phyloP scores from a whole-genome alignment of 2,888 invertebrate genomes.

The Nineta flava region DNA sequence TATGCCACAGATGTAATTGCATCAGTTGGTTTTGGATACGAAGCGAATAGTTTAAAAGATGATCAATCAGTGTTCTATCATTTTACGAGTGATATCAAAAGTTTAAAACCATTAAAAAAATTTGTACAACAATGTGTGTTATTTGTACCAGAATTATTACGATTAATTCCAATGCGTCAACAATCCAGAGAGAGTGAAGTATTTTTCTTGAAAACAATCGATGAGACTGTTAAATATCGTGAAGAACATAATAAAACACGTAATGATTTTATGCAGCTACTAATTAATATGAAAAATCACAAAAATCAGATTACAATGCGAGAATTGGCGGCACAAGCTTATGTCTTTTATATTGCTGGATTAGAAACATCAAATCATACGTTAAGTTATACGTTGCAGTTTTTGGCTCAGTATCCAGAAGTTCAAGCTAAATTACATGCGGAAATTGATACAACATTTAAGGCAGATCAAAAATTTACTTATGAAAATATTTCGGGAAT shows the following conservation, averaged over 20 bases:
- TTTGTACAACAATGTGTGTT: neutral
- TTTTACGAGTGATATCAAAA: neutral
- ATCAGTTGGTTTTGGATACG: neutral
- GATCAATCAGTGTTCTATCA: neutral
- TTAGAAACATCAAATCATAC: constrained; percentile 34
- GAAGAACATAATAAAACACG: neutral
- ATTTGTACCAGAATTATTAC: neutral
- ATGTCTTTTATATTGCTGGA: constrained; percentile 34
- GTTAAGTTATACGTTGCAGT: constrained; percentile 28
- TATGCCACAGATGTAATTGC: neutral
- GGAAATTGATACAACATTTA: constrained; percentile 25
- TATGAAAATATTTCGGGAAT: constrained; percentile 32
- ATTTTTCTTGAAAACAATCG: neutral
- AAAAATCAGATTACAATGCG: neutral
- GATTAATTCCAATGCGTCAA: neutral
- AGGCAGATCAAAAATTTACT: constrained; percentile 21
- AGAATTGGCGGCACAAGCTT: constrained; percentile 3
- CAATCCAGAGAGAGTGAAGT: neutral
- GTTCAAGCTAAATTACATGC: constrained; percentile 29
- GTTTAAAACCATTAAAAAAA: neutral
- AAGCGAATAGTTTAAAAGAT: neutral
- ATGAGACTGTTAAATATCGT: neutral
- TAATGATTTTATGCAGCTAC: constrained; percentile 1
- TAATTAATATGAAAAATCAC: neutral
- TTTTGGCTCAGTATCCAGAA: constrained; percentile 27